Conservation (phyloP, 2,888 invertebrate genomes). For the Tenthredo livida region DNA sequence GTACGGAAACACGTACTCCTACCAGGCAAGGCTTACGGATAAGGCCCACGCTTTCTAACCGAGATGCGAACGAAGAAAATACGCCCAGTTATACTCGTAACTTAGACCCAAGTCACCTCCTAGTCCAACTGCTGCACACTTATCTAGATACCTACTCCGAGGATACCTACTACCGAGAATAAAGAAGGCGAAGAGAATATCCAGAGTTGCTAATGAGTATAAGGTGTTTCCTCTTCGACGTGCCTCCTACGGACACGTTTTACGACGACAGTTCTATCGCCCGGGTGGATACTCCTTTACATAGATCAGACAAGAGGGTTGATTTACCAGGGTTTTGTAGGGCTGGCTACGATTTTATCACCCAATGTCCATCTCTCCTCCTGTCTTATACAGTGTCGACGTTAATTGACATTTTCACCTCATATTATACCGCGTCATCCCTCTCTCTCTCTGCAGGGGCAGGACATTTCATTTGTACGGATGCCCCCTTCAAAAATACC, state of each 20-base stretch:
- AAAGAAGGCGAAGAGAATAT: neutral
- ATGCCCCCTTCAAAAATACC: neutral
- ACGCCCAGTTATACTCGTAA: conserved; percentile 11
- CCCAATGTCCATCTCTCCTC: neutral
- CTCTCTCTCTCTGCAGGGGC: too few species aligned
- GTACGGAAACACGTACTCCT: neutral
- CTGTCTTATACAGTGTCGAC: neutral
- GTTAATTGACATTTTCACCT: conserved; percentile 17
- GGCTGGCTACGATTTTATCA: neutral
- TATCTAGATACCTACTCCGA: conserved; percentile 10
- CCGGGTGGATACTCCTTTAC: neutral
- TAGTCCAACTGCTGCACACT: neutral
- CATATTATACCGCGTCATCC: neutral
- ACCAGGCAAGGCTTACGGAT: neutral
- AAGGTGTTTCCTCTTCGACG: conserved; percentile 76
- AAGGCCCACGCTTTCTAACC: conserved; percentile 8
- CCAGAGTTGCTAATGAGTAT: conserved; percentile 72
- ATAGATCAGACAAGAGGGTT: neutral
- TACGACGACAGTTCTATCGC: conserved; percentile 74
- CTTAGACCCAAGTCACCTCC: neutral
- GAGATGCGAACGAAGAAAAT: neutral
- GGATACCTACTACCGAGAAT: conserved; percentile 5
- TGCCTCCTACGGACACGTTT: conserved; percentile 70
- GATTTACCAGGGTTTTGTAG: conserved; percentile 18
- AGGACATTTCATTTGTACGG: neutral